Percentiles rank a stretch among this genome's conserved stretches.
Conservation (phyloP, 2,113 vertebrate species). For the Herpetotheres cachinnans region DNA sequence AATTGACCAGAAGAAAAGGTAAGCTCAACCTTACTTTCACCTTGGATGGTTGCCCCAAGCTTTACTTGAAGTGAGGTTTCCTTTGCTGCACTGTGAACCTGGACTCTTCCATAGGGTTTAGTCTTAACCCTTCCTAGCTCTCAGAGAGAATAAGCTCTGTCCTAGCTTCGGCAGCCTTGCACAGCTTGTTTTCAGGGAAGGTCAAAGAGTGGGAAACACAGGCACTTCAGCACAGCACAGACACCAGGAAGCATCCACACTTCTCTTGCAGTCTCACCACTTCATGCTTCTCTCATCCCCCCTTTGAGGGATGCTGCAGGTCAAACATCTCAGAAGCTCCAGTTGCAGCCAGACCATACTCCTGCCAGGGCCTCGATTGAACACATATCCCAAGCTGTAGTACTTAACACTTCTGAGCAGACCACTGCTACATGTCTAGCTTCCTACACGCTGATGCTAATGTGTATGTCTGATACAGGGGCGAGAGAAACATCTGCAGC, state of each 20-base stretch:
- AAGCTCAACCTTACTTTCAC: neutral
- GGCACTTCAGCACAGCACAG: neutral
- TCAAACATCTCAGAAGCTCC: neutral
- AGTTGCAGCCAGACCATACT: neutral
- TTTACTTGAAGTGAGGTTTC: neutral
- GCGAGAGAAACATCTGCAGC: neutral
- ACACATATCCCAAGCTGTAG: neutral
- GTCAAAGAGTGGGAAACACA: neutral
- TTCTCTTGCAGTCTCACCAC: neutral
- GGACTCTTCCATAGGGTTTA: neutral
- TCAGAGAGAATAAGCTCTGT: neutral
- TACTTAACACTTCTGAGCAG: neutral
- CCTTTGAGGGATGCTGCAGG: neutral
- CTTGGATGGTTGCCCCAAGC: neutral
- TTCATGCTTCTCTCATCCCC: neutral
- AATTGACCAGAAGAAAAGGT: neutral
- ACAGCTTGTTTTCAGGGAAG: neutral
- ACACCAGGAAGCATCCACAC: neutral
- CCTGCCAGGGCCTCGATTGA: accelerated
- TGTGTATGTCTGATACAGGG: neutral
- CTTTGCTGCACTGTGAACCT: neutral
- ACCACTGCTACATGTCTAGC: neutral
- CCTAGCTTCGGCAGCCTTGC: neutral
- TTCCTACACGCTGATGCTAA: neutral
- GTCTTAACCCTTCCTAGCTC: neutral